Evolutionary conservation across 2,888 invertebrate genomes (phyloP).

Genomic region (Matsumyia berberina): DNA sequence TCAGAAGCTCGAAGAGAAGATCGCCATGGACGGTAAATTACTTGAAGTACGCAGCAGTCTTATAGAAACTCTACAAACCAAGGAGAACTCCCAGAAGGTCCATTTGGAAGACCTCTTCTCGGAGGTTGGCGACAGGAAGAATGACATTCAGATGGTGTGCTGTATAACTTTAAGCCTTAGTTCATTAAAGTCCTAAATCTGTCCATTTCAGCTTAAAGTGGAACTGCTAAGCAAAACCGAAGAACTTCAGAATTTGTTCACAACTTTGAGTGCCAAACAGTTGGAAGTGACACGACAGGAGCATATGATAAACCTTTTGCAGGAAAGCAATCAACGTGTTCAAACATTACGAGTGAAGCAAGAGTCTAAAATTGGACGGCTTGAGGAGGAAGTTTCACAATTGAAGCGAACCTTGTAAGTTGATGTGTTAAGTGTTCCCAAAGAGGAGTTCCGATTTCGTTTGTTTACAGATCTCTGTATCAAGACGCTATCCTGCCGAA

Average conservation of each 20-base stretch:
- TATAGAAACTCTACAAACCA: conserved; percentile 80
- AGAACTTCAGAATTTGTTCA: conserved; percentile 80
- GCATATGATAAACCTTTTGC: conserved; percentile 80
- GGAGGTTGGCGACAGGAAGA: conserved; percentile 79
- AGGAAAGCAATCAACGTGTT: conserved; percentile 80
- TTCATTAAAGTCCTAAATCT: background rate
- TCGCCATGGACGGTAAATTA: conserved; percentile 79
- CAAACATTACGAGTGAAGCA: conserved; percentile 80
- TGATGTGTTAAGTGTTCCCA: no score
- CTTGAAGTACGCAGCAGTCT: conserved; percentile 79
- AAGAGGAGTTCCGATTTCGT: background rate
- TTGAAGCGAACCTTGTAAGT: conserved; percentile 81
- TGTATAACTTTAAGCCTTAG: no score
- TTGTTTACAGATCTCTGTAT: conserved; percentile 74
- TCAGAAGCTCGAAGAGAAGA: conserved; percentile 79
- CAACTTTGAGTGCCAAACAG: conserved; percentile 80
- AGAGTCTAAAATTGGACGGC: conserved; percentile 79
- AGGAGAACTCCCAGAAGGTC: conserved; percentile 78
- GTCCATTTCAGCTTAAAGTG: conserved; percentile 78
- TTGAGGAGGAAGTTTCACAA: conserved; percentile 79
- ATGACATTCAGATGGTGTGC: conserved; percentile 57
- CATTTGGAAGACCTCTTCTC: conserved; percentile 79
- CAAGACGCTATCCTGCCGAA: conserved; percentile 71
- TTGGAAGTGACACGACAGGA: conserved; percentile 80
- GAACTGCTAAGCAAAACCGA: conserved; percentile 80